Conservation (phyloP, 2,113 vertebrate genomes). For the Marmota monax region DNA sequence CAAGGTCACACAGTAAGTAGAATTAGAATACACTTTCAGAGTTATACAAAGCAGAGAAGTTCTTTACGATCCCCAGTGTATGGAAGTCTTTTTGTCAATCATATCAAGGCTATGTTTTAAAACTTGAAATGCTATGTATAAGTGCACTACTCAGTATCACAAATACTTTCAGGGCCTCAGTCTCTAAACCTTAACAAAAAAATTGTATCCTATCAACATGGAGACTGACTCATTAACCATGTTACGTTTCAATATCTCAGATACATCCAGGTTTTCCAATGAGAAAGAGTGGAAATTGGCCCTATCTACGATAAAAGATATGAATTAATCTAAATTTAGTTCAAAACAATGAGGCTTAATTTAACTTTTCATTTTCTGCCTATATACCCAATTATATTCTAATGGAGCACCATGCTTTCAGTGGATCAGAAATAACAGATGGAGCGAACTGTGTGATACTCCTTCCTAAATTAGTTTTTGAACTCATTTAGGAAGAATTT, state of each 20-base stretch:
- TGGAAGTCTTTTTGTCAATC: neutral
- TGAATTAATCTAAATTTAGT: constrained; percentile 35
- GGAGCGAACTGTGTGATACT: neutral
- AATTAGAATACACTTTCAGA: neutral
- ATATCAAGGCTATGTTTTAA: neutral
- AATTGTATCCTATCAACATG: constrained; percentile 1
- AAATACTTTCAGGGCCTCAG: neutral
- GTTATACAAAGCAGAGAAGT: neutral
- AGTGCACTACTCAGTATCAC: neutral
- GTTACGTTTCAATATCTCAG: neutral
- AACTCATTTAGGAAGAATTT: constrained; percentile 1
- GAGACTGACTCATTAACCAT: neutral
- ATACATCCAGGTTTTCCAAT: neutral
- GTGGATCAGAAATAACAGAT: neutral
- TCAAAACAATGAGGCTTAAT: constrained; percentile 1
- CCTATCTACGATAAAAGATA: neutral
- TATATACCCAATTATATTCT: neutral
- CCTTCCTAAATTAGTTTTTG: neutral
- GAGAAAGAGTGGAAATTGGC: neutral
- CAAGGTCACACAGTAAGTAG: neutral
- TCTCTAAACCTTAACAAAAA: neutral
- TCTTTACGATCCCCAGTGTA: neutral
- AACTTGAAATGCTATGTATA: neutral
- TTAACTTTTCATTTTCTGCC: constrained; percentile 15
- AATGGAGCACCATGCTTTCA: neutral